Base-by-base conservation (phyloP, 2,888 invertebrate genomes). In the Andrena dorsata region DNA sequence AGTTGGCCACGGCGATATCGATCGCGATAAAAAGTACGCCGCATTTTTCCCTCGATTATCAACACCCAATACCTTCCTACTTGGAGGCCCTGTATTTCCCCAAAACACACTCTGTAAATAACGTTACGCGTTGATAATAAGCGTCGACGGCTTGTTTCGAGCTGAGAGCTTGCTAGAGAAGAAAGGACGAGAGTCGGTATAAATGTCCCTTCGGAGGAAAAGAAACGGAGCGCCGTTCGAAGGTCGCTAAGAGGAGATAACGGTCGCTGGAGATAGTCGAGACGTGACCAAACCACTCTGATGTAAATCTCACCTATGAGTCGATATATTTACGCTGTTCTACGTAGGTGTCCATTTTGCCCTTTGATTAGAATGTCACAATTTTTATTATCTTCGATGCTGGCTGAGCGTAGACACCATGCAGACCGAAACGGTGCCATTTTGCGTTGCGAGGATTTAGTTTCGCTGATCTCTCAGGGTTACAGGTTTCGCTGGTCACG, bases 161-260 rank as follows among this genome's bases (percentile, higher is more conserved):
- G 13, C 3, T 0, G 41, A 41, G 41, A 4, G 41, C 41, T 41
- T 4, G 13, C 41, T 13, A 41, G 58, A 10, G n/a, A 41, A 35
- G 23, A 26, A 32, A 6, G 10, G 16, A 23, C n/a, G 1, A 6
- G 23, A n/a, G 13, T 13, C 23, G 23, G 4, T 16, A 6, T 5
- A 20, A 26, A 10, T 2, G 2, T n/a, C 8, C 5, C 51, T 56
- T 73, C n/a, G 20, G 10, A 51, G 60, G 8, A 30, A 56, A 35
- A 49, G 10, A 53, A 72, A 76, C 66, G 68, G 30, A 69, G 6
- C 53, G 53, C 16, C 61, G 84, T 81, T 72, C 87, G 84, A 87
- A 86, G 87, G 86, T 84, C 79, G 51, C 7, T 61, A 28, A 51
- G 10, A 26, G 23, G 4, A 69, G 86, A 87, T 86, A 87, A 87